Percentiles rank a stretch among this genome's conserved stretches.
Conservation (phyloP, 2,888 invertebrate species). For the Seira musarum region DNA sequence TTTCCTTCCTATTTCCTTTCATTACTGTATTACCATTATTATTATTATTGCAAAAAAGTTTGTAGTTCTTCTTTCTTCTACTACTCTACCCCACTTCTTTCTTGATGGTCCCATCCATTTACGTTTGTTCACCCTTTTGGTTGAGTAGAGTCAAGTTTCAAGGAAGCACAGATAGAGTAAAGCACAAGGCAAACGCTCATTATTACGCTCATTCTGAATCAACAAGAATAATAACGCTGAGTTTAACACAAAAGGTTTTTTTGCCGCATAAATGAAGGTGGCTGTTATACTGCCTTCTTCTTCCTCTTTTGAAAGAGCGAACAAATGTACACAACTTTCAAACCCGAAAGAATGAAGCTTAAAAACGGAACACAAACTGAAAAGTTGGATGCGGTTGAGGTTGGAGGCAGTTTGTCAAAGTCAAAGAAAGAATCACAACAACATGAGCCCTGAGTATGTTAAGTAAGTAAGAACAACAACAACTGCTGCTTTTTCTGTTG, state of each 20-base stretch:
- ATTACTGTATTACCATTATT: background rate
- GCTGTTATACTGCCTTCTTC: background rate
- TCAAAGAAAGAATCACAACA: conserved; percentile 48
- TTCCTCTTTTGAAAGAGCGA: conserved; percentile 11
- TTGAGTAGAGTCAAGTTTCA: too few species aligned
- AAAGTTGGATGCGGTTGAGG: conserved; percentile 29
- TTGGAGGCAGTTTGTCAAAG: conserved; percentile 55
- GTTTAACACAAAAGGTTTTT: background rate
- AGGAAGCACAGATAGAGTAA: too few species aligned
- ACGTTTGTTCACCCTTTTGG: too few species aligned
- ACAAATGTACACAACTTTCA: background rate
- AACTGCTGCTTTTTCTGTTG: background rate
- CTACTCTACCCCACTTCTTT: too few species aligned
- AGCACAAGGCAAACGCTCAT: background rate
- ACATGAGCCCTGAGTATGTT: background rate
- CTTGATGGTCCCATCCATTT: too few species aligned
- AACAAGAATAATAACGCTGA: background rate
- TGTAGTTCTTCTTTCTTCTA: too few species aligned
- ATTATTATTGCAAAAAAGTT: too few species aligned
- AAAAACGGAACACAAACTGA: background rate
- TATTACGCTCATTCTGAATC: background rate
- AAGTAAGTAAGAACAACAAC: conserved; percentile 21
- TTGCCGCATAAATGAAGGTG: background rate
- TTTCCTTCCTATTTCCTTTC: background rate
- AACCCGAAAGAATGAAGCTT: background rate